These are phyloP conservation scores for Ctenochaetus hawaiiensis DNA, from an alignment of 2,797 vertebrate species.

Conservation along the genomic window DNA sequence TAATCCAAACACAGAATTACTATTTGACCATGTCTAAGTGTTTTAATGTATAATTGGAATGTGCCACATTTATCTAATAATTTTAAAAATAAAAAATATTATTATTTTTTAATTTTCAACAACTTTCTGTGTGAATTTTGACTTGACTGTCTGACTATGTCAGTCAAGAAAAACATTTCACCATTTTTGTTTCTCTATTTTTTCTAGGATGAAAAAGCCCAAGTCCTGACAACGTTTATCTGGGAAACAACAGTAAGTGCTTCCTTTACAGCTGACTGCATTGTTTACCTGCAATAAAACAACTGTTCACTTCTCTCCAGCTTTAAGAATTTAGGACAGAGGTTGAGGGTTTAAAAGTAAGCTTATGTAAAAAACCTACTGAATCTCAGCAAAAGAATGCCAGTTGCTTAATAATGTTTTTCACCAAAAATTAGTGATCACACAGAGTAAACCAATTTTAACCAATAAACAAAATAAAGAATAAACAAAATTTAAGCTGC, in stretches of 20 bases:
- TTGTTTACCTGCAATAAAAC: neutral
- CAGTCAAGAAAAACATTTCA: neutral
- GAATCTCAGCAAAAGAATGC: neutral
- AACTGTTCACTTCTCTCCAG: neutral
- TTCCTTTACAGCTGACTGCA: neutral
- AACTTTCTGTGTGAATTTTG: neutral
- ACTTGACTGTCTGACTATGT: neutral
- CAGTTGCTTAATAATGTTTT: neutral
- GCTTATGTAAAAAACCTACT: neutral
- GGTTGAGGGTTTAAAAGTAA: neutral
- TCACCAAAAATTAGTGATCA: neutral
- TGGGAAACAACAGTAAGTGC: conserved; percentile 75
- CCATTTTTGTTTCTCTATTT: neutral
- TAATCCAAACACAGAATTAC: neutral
- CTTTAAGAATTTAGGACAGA: neutral
- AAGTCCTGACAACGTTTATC: conserved; percentile 79
- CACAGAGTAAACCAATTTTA: neutral
- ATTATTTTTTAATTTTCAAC: neutral
- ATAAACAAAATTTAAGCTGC: too few species aligned
- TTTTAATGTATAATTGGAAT: too few species aligned
- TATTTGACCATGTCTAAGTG: neutral
- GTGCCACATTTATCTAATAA: too few species aligned
- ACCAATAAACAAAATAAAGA: too few species aligned
- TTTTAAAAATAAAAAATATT: too few species aligned
- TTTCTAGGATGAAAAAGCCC: conserved; percentile 81